Percentiles rank a stretch among this genome's conserved stretches.
Conservation (phyloP, 1,140 invertebrate species). For the Tigriopus japonicus region DNA sequence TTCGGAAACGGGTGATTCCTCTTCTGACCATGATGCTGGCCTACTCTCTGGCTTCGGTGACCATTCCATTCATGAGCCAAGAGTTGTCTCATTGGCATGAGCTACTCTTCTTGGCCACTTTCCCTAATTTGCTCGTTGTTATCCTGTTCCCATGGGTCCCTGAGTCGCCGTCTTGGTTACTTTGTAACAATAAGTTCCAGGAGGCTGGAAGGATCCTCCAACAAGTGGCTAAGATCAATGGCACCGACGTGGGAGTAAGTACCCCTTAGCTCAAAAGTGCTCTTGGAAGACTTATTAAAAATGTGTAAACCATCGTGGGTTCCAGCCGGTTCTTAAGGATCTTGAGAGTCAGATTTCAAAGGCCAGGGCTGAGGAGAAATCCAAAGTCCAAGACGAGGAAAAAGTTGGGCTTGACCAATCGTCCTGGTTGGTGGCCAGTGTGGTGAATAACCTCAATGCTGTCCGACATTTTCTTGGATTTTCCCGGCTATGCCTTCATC, state of each 20-base stretch:
- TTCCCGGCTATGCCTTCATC: no score
- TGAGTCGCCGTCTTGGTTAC: slow-evolving; percentile 23
- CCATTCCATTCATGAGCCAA: slow-evolving; percentile 16
- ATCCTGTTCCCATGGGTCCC: slow-evolving; percentile 21
- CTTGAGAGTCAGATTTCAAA: no score
- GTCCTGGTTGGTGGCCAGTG: no score
- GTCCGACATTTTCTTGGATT: no score
- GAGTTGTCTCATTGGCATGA: slow-evolving; percentile 17
- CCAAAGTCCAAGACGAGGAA: no score
- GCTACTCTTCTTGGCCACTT: slow-evolving; percentile 18
- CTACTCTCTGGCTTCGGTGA: slow-evolving; percentile 16
- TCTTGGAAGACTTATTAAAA: no score
- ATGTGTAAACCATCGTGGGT: no score
- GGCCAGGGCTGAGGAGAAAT: no score
- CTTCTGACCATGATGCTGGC: slow-evolving; percentile 18
- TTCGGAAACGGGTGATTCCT: slow-evolving; percentile 16
- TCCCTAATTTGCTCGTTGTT: slow-evolving; percentile 19
- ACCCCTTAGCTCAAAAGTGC: no score
- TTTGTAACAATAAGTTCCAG: slow-evolving; percentile 17
- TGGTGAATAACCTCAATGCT: no score
- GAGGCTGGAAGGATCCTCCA: slow-evolving; percentile 18
- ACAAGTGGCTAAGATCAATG: slow-evolving; percentile 21
- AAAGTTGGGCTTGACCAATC: no score
- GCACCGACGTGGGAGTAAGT: slow-evolving; percentile 13
- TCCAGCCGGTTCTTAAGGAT: no score